Base-by-base conservation (phyloP, 2,797 vertebrate species). In the Dromococcyx pavoninus region DNA sequence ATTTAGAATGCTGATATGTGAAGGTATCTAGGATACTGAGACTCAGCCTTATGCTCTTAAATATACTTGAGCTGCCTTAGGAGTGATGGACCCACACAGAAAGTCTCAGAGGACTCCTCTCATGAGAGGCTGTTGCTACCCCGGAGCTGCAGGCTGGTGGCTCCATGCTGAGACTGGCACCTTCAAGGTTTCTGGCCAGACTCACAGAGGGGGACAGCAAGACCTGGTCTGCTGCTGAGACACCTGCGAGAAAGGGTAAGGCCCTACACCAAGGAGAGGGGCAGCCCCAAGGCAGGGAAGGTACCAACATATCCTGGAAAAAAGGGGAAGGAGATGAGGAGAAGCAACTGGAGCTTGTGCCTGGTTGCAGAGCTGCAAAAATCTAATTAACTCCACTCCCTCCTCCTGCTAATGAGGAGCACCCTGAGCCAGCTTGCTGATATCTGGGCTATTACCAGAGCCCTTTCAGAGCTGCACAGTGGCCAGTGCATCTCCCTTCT, bases 21-120 rank as follows among this genome's bases (percentile, higher is more conserved):
- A 17, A 62, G n/a, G 7, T 24, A 2, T n/a, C 30, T 33, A 2
- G 0, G 16, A 3, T 32, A 1, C 0, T 1, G 7, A 48, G 41
- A 18, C 11, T 17, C 37, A 18, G 15, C 24, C 9, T 56, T 35
- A 0, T 27, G 57, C 28, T 79, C 8, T 19, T 35, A 43, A 58
- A 25, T 39, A 41, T 4, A 24, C 22, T 60, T 77, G 61, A 71
- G 58, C 61, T 72, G 72, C 41, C 58, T 67, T 33, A 25, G 43
- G 57, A 32, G 48, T 56, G n/a, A 56, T 18, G 17, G 8, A 76
- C n/a, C 11, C 41, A 4, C 0, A 0, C 56, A 46, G 30, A 22
- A 54, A 28, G 41, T 23, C 70, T 12, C 18, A 7, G 61, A n/a
- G 44, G 46, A 9, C 3, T 37, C 19, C 13, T 69, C 0, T 15